phyloP scores from a whole-genome alignment of 2,113 vertebrate species.

The Galeopterus variegatus region DNA sequence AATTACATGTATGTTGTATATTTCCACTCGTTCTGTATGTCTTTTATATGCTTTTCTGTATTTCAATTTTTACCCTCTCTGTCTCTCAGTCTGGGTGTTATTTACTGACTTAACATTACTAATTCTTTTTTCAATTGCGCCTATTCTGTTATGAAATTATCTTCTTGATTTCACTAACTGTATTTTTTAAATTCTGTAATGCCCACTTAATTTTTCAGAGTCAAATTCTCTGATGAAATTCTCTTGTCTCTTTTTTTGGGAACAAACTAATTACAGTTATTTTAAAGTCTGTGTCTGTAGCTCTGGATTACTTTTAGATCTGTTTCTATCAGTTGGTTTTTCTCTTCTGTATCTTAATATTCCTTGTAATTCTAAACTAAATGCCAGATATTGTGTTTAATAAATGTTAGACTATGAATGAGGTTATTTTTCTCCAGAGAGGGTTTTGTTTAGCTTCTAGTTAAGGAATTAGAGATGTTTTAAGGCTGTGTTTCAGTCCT shows the following conservation, averaged over 20 bases:
- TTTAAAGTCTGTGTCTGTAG: not conserved
- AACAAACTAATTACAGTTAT: not conserved
- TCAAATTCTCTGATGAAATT: not conserved
- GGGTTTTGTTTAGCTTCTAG: not conserved
- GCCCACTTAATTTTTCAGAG: not conserved
- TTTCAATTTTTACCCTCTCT: not conserved
- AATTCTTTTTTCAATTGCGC: not conserved
- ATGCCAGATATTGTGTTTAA: slow-evolving; percentile 38
- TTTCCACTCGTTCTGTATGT: not conserved
- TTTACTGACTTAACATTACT: not conserved
- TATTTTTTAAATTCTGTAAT: slow-evolving; percentile 7
- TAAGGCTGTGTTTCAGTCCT: not conserved
- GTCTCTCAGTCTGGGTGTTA: not conserved
- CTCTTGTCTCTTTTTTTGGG: not conserved
- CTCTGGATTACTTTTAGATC: not conserved
- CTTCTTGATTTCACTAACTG: not conserved
- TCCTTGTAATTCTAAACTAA: not conserved
- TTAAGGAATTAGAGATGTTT: not conserved
- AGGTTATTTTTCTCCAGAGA: slow-evolving; percentile 6
- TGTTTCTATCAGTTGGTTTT: slow-evolving; percentile 27
- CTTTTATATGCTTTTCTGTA: not conserved
- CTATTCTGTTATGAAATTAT: not conserved
- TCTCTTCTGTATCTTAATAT: not conserved
- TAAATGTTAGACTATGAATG: slow-evolving; percentile 13
- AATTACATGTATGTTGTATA: not conserved